Percentiles rank a stretch among this genome's conserved stretches.
These are phyloP conservation scores for Thalassophryne amazonica DNA, from an alignment of 2,797 vertebrate species.

Conservation along the genomic window DNA sequence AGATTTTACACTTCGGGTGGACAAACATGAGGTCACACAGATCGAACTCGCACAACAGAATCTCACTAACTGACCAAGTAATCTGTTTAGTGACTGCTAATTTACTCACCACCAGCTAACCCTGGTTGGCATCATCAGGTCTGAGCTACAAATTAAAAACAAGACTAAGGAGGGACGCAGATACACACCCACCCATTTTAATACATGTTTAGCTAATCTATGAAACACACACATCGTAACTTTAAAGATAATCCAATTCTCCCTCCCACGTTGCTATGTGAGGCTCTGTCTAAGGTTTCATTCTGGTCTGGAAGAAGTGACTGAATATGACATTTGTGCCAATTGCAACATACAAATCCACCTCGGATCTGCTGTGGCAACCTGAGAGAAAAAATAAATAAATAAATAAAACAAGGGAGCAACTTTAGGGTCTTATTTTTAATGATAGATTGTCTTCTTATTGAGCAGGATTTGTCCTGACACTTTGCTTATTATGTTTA, in stretches of 20 bases:
- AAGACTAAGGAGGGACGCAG: constrained; percentile 52
- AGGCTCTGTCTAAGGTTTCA: neutral
- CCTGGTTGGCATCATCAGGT: constrained; percentile 52
- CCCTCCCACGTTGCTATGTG: constrained; percentile 24
- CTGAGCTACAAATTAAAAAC: constrained; percentile 57
- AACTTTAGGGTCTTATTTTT: no score
- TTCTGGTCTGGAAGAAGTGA: neutral
- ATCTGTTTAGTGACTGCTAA: constrained; percentile 52
- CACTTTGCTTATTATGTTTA: no score
- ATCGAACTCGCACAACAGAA: no score
- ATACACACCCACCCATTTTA: constrained; percentile 34
- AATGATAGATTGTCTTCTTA: neutral
- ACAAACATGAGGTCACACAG: constrained; percentile 8
- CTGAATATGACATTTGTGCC: constrained; percentile 1
- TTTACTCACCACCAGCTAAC: constrained; percentile 66
- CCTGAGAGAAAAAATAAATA: no score
- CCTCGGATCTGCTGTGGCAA: no score
- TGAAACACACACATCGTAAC: constrained; percentile 34
- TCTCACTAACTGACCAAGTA: constrained; percentile 54
- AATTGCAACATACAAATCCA: no score
- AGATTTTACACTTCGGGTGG: no score
- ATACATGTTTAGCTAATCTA: constrained; percentile 58
- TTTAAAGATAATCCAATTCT: constrained; percentile 32
- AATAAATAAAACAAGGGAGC: no score
- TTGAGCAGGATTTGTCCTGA: constrained; percentile 3